phyloP scores from a whole-genome alignment of 2,113 vertebrate species.

The Corythornis cristatus region DNA sequence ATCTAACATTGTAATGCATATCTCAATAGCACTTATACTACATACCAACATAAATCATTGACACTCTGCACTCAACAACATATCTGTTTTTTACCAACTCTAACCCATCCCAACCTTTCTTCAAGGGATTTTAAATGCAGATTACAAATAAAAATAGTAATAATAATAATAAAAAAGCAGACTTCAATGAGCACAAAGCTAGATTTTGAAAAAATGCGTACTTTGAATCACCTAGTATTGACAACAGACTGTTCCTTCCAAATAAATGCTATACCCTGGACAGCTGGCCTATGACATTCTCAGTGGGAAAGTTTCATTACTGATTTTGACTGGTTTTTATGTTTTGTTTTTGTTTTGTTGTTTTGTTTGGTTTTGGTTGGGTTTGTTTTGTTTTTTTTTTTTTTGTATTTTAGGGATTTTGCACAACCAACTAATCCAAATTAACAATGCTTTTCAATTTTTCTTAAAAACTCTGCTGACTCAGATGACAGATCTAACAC shows the following conservation, averaged over 20 bases:
- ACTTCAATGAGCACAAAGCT: fast-evolving
- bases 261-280: neutral
- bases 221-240: neutral
- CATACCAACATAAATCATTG: neutral
- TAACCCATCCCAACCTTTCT: neutral
- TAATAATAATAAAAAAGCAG: neutral
- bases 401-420: neutral
- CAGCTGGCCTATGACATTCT: neutral
- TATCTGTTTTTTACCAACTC: neutral
- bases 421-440: neutral
- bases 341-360: neutral
- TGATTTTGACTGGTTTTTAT: neutral
- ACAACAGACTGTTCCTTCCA: neutral
- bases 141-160: neutral
- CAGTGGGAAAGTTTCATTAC: neutral
- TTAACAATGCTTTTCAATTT: neutral
- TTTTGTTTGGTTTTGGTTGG: neutral
- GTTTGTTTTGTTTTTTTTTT: neutral
- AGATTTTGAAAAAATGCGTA: neutral
- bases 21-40: neutral
- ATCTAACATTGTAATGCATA: neutral
- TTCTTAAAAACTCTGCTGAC: conserved; percentile 1
- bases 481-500: neutral
- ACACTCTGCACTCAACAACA: neutral
- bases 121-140: neutral